Percentiles rank a stretch among this genome's conserved stretches.
phyloP scores from a whole-genome alignment of 2,888 invertebrate species.

The Aleiodes testaceus region DNA sequence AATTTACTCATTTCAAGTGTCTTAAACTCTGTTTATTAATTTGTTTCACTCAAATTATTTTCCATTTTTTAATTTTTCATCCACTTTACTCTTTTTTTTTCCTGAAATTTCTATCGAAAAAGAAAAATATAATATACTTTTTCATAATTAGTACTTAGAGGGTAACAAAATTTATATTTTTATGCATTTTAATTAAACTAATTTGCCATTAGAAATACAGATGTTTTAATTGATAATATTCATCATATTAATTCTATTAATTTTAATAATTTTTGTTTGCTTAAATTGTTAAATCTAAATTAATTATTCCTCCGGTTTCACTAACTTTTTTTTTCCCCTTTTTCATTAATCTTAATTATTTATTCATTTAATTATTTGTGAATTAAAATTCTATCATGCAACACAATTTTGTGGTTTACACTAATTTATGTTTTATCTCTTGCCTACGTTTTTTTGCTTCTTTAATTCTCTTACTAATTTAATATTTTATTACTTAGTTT shows the following conservation, averaged over 20 bases:
- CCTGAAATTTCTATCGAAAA: constrained; percentile 40
- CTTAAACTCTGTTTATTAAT: constrained; percentile 30
- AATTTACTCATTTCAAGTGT: constrained; percentile 52
- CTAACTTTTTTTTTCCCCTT: constrained; percentile 20
- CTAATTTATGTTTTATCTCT: constrained; percentile 16
- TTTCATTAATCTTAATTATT: constrained; percentile 34
- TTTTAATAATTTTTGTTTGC: background rate
- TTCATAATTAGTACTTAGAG: constrained; percentile 21
- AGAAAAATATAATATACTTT: background rate
- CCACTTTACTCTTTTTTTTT: background rate
- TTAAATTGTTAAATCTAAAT: constrained; percentile 3
- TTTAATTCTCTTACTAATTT: constrained; percentile 26
- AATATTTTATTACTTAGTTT: constrained; percentile 40
- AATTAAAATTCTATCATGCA: constrained; percentile 52
- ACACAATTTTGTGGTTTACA: constrained; percentile 41
- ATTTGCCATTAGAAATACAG: constrained; percentile 20
- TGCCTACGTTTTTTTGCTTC: background rate
- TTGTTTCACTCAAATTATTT: constrained; percentile 1
- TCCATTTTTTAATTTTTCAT: constrained; percentile 1
- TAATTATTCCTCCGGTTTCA: constrained; percentile 29
- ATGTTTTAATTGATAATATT: constrained; percentile 1
- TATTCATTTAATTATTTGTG: constrained; percentile 23
- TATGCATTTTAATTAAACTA: constrained; percentile 20
- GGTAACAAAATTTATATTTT: constrained; percentile 25
- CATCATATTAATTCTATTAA: background rate